phyloP scores from a whole-genome alignment of 1,140 invertebrate species.

The Varroa destructor region DNA sequence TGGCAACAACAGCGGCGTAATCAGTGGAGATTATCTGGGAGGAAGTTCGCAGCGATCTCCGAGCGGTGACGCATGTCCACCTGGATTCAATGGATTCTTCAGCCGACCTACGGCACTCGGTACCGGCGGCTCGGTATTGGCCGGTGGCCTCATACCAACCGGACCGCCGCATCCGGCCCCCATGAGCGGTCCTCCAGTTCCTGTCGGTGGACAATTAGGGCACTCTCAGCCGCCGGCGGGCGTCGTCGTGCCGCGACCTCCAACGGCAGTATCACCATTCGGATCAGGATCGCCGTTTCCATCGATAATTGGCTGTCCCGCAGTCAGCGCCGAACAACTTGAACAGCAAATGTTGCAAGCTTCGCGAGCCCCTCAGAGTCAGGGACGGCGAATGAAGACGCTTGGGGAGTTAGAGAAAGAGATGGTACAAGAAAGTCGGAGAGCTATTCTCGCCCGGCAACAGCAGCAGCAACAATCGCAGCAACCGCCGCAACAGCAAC shows the following conservation, averaged over 20 bases:
- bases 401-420: conserved; percentile 2
- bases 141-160: background rate
- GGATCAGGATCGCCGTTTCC: background rate
- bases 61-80: background rate
- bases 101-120: background rate
- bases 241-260: background rate
- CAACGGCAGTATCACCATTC: background rate
- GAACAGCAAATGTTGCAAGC: conserved; percentile 19
- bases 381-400: background rate
- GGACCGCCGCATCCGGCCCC: background rate
- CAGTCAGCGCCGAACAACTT: conserved; percentile 19
- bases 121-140: no score
- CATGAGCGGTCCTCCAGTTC: background rate
- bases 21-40: no score
- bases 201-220: background rate
- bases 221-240: background rate
- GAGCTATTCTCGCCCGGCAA: background rate
- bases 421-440: conserved; percentile 3
- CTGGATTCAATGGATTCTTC: background rate
- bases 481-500: background rate
- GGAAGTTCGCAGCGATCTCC: no score
- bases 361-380: conserved; percentile 1
- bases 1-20: no score
- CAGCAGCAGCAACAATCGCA: background rate
- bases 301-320: background rate